phyloP scores from a whole-genome alignment of 2,888 invertebrate species.

The Oithona nana region DNA sequence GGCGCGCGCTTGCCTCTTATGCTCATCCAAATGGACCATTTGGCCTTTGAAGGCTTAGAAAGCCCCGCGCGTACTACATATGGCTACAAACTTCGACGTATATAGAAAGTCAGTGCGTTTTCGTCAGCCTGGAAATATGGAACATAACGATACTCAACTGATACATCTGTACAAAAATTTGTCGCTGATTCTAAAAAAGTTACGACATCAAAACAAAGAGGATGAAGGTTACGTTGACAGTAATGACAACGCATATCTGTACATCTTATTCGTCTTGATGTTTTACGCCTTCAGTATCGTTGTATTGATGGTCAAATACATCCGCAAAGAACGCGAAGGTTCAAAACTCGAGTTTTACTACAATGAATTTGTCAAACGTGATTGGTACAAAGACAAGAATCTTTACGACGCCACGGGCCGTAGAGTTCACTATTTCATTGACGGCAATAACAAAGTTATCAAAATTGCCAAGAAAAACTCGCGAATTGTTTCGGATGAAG shows the following conservation, averaged over 20 bases:
- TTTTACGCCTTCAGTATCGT: constrained; percentile 20
- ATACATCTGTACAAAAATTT: too few relatives aligned
- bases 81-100: too few relatives aligned
- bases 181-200: too few relatives aligned
- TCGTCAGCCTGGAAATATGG: too few relatives aligned
- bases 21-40: too few relatives aligned
- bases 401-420: not conserved
- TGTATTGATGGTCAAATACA: constrained; percentile 20
- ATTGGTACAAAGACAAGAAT: not conserved
- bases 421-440: not conserved
- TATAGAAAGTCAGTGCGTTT: too few relatives aligned
- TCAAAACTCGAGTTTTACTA: not conserved
- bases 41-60: too few relatives aligned
- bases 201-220: too few relatives aligned
- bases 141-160: too few relatives aligned
- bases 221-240: not conserved
- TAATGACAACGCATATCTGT: constrained; percentile 12
- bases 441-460: not conserved
- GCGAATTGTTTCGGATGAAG: not conserved
- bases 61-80: too few relatives aligned
- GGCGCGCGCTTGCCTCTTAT: too few relatives aligned
- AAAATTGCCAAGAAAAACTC: not conserved
- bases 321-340: constrained; percentile 18
- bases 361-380: not conserved
- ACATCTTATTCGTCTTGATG: constrained; percentile 20